Percentiles rank a stretch among this genome's conserved stretches.
phyloP scores from a whole-genome alignment of 2,797 vertebrate genomes.

The Melanotaenia trifasciata region DNA sequence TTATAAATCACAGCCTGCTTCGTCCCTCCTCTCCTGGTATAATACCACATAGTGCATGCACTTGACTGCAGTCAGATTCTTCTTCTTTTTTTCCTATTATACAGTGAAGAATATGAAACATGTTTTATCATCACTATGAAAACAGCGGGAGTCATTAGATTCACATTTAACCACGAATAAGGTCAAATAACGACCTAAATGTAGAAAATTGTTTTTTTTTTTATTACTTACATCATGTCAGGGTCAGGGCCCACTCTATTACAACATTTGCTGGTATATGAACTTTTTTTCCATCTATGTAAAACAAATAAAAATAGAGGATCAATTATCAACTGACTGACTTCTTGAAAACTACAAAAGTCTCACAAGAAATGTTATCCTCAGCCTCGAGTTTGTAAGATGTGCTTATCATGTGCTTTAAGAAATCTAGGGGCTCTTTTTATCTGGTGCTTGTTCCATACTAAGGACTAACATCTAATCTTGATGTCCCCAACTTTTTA shows the following conservation, averaged over 20 bases:
- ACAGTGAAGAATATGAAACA: slow-evolving; percentile 16
- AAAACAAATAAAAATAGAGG: too few species aligned
- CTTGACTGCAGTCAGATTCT: slow-evolving; percentile 48
- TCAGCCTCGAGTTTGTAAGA: neutral
- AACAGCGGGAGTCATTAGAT: neutral
- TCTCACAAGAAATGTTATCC: too few species aligned
- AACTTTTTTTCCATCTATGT: too few species aligned
- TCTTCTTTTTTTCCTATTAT: slow-evolving; percentile 25
- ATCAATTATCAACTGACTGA: too few species aligned
- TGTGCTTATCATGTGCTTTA: neutral
- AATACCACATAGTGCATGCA: slow-evolving; percentile 51
- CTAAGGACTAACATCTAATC: too few species aligned
- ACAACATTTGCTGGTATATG: neutral
- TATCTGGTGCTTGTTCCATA: too few species aligned
- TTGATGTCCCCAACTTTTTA: too few species aligned
- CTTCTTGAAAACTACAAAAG: too few species aligned
- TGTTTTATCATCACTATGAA: slow-evolving; percentile 12
- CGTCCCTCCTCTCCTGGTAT: slow-evolving; percentile 45
- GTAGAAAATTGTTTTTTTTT: neutral
- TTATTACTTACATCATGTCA: neutral
- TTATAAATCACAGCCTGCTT: slow-evolving; percentile 66
- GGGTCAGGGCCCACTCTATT: neutral
- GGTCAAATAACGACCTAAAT: neutral
- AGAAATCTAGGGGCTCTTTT: too few species aligned
- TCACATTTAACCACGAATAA: neutral